Percentiles rank a stretch among this genome's conserved stretches.
phyloP scores from a whole-genome alignment of 1,140 invertebrate genomes.

The Drosophila elegans region DNA sequence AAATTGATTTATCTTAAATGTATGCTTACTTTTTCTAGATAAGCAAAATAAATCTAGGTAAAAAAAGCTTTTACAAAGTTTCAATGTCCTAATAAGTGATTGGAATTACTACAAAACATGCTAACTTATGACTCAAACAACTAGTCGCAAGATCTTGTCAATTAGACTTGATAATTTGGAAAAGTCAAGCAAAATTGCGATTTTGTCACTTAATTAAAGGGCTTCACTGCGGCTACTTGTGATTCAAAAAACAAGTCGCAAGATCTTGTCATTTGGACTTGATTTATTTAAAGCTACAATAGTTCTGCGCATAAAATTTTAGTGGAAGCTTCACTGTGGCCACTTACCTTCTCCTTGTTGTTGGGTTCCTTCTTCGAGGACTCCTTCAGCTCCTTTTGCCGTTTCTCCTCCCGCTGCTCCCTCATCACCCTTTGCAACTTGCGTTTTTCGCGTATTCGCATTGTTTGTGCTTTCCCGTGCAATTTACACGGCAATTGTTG shows the following conservation, averaged over 20 bases:
- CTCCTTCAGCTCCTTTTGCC: conserved; percentile 28
- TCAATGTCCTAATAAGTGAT: no score
- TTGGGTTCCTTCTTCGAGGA: conserved; percentile 37
- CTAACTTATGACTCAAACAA: no score
- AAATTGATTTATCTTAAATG: no score
- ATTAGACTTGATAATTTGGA: neutral
- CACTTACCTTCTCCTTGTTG: conserved; percentile 50
- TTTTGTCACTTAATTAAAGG: no score
- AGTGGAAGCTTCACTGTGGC: neutral
- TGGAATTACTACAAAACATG: no score
- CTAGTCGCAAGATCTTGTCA: neutral
- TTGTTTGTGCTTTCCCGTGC: conserved; percentile 53
- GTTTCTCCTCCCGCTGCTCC: conserved; percentile 48
- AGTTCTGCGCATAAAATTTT: neutral
- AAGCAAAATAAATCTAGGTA: no score
- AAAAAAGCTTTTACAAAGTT: no score
- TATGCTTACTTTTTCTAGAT: no score
- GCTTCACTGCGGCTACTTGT: no score
- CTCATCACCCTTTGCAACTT: conserved; percentile 56
- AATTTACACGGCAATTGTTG: conserved; percentile 46
- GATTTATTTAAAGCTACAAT: no score
- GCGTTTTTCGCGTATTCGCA: conserved; percentile 75
- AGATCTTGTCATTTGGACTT: neutral
- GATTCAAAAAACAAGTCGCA: no score
- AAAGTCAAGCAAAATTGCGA: no score